Base-by-base conservation (phyloP, 1,140 invertebrate species). In the Archegozetes longisetosus region DNA sequence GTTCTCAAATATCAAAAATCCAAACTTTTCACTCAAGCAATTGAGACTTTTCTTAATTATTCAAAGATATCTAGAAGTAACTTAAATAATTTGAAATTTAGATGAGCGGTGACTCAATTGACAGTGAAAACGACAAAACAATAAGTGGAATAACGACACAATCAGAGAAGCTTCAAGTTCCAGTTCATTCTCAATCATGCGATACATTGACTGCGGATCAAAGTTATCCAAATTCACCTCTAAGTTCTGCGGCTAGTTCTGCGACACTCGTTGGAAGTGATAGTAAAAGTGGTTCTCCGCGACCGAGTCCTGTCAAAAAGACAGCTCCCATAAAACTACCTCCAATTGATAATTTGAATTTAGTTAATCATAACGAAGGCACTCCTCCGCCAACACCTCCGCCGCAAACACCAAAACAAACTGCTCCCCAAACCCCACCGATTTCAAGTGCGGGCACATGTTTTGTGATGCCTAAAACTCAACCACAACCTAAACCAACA, bases 151-250 rank as follows among this genome's bases (percentile, higher is more conserved):
- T 40, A 6, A n/a, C n/a, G n/a, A n/a, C n/a, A n/a, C 32, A 40
- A 40, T 40, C 32, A 9, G 32, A 40, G 32, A 40, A 17, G 14
- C 32, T 53, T 9, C 2, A 55, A 50, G 46, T 59, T 46, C 64
- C 83, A 84, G 20, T 27, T 14, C 67, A 86, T 82, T 28, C 71
- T 84, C 2, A 85, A 81, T 73, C 84, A 81, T 82, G 76, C 68
- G 58, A 65, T 53, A 60, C 58, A 51, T 57, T 63, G 24, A 64
- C 63, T 24, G 56, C 57, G 3, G 62, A 66, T 48, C 56, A 63
- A 9, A 81, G 79, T 68, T 76, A 75, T 23, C 79, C 81, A 47
- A 80, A 81, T 0, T 84, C 84, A 0, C 83, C 83, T 58, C 67
- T 83, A 1, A 84, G 82, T 65, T 81, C 81, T 2, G 64, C 66